Evolutionary conservation across 2,113 vertebrate species (phyloP).

Genomic region (Tachysurus vachellii): DNA sequence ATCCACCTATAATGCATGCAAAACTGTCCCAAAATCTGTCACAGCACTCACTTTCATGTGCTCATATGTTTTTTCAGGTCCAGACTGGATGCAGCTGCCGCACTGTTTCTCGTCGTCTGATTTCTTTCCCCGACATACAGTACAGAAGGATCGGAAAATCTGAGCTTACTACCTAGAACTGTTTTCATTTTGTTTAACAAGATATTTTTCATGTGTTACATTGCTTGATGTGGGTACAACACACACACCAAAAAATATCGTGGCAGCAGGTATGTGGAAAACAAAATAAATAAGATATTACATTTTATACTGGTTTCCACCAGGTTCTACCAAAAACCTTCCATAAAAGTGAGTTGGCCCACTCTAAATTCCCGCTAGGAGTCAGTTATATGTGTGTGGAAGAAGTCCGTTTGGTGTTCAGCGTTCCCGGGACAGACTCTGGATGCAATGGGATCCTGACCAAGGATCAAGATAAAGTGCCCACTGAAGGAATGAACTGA

Average conservation of each 20-base stretch:
- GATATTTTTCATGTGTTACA: neutral
- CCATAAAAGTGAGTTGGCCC: neutral
- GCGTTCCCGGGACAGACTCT: neutral
- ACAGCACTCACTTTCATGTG: slow-evolving; percentile 44
- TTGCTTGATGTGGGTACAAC: neutral
- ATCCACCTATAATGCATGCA: neutral
- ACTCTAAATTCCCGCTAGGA: neutral
- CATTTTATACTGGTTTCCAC: neutral
- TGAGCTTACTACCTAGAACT: neutral
- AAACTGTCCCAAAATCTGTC: neutral
- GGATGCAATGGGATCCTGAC: neutral
- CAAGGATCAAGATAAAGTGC: neutral
- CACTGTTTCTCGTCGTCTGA: slow-evolving; percentile 49
- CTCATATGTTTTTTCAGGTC: slow-evolving; percentile 53
- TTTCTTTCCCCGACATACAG: slow-evolving; percentile 46
- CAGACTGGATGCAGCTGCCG: slow-evolving; percentile 31
- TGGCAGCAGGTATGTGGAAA: neutral
- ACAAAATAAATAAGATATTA: neutral
- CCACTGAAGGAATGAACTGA: neutral
- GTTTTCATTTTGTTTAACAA: neutral
- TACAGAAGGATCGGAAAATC: slow-evolving; percentile 12
- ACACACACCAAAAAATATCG: neutral
- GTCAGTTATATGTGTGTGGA: neutral
- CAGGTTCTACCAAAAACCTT: neutral
- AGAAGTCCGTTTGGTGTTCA: neutral